A percentile compares a stretch with the other conserved stretches of the same genome.
Evolutionary conservation across 2,888 invertebrate species (phyloP).

Genomic region (Acleris holmiana): DNA sequence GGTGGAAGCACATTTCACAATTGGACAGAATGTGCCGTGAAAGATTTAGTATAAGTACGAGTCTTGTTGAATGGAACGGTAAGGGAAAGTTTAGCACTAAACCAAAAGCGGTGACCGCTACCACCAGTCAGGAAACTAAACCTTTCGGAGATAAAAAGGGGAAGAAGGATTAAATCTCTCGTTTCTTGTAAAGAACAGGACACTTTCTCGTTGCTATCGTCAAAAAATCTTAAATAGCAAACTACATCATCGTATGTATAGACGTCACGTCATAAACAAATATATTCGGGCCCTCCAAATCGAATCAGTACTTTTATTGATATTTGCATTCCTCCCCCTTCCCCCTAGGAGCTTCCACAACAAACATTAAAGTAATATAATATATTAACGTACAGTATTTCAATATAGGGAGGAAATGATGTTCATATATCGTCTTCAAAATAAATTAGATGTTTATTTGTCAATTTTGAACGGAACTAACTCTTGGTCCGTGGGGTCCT

Average conservation of each 20-base stretch:
- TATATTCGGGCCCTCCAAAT: constrained; percentile 27
- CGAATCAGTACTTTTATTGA: constrained; percentile 36
- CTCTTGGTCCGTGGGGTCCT: too few relatives aligned
- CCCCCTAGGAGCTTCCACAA: constrained; percentile 15
- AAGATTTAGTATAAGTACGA: too few relatives aligned
- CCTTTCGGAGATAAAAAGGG: too few relatives aligned
- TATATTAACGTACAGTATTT: constrained; percentile 27
- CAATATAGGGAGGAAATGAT: constrained; percentile 23
- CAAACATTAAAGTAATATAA: constrained; percentile 37
- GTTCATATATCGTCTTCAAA: constrained; percentile 1
- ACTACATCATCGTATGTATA: background rate
- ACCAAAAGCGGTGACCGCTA: too few relatives aligned
- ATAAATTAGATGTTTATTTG: background rate
- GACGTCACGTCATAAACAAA: constrained; percentile 20
- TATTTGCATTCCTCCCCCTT: constrained; percentile 22
- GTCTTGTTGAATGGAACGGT: too few relatives aligned
- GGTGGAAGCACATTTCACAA: too few relatives aligned
- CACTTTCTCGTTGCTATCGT: background rate
- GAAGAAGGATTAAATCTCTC: too few relatives aligned
- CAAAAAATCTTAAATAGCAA: background rate
- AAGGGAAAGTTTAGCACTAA: too few relatives aligned
- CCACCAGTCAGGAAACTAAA: too few relatives aligned
- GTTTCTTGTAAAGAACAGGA: too few relatives aligned
- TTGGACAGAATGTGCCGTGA: too few relatives aligned
- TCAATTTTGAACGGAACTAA: too few relatives aligned